phyloP scores from a whole-genome alignment of 2,888 invertebrate species.

The Nymphalis polychloros region DNA sequence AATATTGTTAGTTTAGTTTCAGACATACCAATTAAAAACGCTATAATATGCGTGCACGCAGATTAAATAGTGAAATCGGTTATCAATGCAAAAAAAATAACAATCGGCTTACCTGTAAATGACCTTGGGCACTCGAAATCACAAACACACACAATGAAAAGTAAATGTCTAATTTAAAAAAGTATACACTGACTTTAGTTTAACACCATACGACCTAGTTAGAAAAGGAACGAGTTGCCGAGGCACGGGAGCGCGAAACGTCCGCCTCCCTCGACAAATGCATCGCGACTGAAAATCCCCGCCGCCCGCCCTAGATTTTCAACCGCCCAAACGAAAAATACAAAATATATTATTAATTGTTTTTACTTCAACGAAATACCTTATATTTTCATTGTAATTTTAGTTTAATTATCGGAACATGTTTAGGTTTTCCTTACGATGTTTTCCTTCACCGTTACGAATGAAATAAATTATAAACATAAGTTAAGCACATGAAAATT shows the following conservation, averaged over 20 bases:
- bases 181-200: slow-evolving; percentile 18
- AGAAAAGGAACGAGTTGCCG: slow-evolving; percentile 18
- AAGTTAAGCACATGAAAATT: too few species aligned
- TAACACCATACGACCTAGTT: slow-evolving; percentile 18
- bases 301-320: slow-evolving; percentile 70
- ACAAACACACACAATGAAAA: slow-evolving; percentile 26
- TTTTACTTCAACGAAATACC: too few species aligned
- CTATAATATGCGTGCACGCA: slow-evolving; percentile 24
- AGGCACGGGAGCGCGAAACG: slow-evolving; percentile 42
- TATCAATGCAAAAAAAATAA: not conserved
- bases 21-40: not conserved
- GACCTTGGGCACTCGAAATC: slow-evolving; percentile 17
- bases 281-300: slow-evolving; percentile 65
- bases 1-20: not conserved
- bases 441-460: too few species aligned
- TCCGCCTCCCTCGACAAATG: slow-evolving; percentile 51
- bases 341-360: not conserved
- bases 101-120: slow-evolving; percentile 20
- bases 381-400: too few species aligned
- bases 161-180: slow-evolving; percentile 15
- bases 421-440: too few species aligned
- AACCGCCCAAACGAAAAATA: slow-evolving; percentile 62
- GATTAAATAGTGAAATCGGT: not conserved
- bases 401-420: too few species aligned
- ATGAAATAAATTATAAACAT: too few species aligned